phyloP scores from a whole-genome alignment of 1,140 invertebrate species.

The Cydia amplana region DNA sequence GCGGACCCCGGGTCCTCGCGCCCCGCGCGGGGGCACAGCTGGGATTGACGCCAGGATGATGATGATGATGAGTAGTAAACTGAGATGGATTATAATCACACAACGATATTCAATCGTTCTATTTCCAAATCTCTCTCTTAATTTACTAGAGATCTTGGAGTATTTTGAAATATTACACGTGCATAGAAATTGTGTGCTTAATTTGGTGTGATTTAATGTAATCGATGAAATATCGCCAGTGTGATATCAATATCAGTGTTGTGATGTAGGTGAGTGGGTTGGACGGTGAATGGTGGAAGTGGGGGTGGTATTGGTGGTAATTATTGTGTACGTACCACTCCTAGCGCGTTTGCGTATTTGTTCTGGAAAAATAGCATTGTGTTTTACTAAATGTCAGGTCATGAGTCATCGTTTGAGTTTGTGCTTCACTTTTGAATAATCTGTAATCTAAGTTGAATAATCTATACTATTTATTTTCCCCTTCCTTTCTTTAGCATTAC shows the following conservation, averaged over 20 bases:
- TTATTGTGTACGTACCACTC: constrained; percentile 63
- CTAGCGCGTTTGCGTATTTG: constrained; percentile 58
- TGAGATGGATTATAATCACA: background rate
- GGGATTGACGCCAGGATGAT: too few species aligned
- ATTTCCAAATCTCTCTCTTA: background rate
- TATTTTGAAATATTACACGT: background rate
- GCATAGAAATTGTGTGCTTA: background rate
- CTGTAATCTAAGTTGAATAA: too few species aligned
- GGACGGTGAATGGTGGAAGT: background rate
- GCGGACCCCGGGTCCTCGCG: too few species aligned
- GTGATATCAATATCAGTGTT: background rate
- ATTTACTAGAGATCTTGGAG: background rate
- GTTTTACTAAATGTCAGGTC: constrained; percentile 25
- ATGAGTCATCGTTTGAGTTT: background rate
- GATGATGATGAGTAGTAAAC: too few species aligned
- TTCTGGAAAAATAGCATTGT: constrained; percentile 64
- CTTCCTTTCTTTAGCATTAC: too few species aligned
- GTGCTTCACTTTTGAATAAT: too few species aligned
- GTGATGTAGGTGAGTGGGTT: background rate
- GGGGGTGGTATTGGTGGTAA: background rate
- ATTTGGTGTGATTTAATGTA: background rate
- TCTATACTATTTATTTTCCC: too few species aligned
- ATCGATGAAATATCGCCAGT: background rate
- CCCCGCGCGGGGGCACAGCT: too few species aligned
- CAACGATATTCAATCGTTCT: background rate